A percentile compares a stretch with the other conserved stretches of the same genome.
Evolutionary conservation across 2,888 invertebrate genomes (phyloP).

Genomic region (Pseudoips prasinana): DNA sequence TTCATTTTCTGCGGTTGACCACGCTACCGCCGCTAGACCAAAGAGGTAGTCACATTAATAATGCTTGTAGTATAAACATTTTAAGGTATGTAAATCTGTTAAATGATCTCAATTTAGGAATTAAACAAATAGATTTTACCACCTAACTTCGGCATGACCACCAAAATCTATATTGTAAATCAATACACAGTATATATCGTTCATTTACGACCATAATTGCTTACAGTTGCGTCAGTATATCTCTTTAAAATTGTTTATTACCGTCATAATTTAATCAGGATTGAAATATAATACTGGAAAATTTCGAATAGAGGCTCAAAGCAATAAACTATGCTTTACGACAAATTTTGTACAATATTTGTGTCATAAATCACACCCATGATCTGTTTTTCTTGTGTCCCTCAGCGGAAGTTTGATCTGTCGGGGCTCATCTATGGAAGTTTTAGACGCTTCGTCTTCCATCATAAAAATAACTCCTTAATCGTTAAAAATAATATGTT

Average conservation of each 20-base stretch:
- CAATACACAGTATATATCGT: constrained; percentile 40
- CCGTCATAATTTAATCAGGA: constrained; percentile 56
- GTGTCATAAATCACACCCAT: constrained; percentile 57
- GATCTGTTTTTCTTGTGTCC: constrained; percentile 54
- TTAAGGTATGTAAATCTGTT: too few relatives aligned
- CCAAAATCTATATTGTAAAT: constrained; percentile 34
- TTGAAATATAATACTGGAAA: constrained; percentile 52
- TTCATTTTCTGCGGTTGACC: too few relatives aligned
- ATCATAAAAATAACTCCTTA: constrained; percentile 44
- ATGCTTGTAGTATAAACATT: too few relatives aligned
- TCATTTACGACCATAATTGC: constrained; percentile 49
- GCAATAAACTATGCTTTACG: constrained; percentile 60
- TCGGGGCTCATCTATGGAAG: constrained; percentile 18
- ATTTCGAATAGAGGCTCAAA: constrained; percentile 45
- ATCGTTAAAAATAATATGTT: constrained; percentile 44
- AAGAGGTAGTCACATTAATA: too few relatives aligned
- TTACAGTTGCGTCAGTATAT: constrained; percentile 47
- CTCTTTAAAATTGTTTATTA: constrained; percentile 53
- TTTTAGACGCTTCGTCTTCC: constrained; percentile 21
- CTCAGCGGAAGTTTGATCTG: constrained; percentile 50
- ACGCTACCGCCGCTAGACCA: too few relatives aligned
- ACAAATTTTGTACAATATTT: constrained; percentile 70
- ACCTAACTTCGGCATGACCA: constrained; percentile 18
- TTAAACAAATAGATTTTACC: too few relatives aligned
- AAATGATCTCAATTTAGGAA: too few relatives aligned